phyloP scores from a whole-genome alignment of 2,888 invertebrate species.

The Salticus scenicus region DNA sequence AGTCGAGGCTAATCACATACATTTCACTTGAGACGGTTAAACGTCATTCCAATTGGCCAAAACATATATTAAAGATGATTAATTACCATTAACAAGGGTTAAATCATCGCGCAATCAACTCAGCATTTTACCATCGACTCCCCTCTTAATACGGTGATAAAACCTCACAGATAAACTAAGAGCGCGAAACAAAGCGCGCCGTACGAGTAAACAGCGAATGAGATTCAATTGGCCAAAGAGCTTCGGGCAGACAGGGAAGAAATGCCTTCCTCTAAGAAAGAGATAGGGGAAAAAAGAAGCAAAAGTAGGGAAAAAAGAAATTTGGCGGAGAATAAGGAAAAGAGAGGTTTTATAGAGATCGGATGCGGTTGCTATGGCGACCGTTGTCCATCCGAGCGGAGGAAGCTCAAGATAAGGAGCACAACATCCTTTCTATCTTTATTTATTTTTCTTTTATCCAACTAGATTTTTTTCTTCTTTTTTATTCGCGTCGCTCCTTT shows the following conservation, averaged over 20 bases:
- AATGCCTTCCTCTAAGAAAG: conserved; percentile 4
- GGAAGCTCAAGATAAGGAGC: conserved; percentile 67
- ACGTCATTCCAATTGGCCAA: too few relatives aligned
- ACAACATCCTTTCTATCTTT: conserved; percentile 67
- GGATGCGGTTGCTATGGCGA: conserved; percentile 65
- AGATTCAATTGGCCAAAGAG: conserved; percentile 67
- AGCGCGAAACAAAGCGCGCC: conserved; percentile 57
- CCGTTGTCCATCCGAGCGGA: conserved; percentile 64
- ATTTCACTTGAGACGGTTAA: too few relatives aligned
- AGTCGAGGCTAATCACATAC: too few relatives aligned
- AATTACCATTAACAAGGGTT: neutral
- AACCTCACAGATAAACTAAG: conserved; percentile 58
- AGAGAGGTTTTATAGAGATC: conserved; percentile 66
- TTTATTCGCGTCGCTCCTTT: conserved; percentile 22
- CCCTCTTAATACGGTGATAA: conserved; percentile 54
- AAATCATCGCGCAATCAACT: conserved; percentile 25
- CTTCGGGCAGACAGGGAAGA: conserved; percentile 27
- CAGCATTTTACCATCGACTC: conserved; percentile 31
- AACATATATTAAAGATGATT: neutral
- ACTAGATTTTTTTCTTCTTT: neutral
- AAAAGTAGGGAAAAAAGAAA: conserved; percentile 26
- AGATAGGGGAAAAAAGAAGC: neutral
- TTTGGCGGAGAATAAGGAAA: conserved; percentile 44
- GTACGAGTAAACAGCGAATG: conserved; percentile 65
- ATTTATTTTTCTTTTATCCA: conserved; percentile 32